phyloP scores from a whole-genome alignment of 2,113 vertebrate species.

The Poecile atricapillus region DNA sequence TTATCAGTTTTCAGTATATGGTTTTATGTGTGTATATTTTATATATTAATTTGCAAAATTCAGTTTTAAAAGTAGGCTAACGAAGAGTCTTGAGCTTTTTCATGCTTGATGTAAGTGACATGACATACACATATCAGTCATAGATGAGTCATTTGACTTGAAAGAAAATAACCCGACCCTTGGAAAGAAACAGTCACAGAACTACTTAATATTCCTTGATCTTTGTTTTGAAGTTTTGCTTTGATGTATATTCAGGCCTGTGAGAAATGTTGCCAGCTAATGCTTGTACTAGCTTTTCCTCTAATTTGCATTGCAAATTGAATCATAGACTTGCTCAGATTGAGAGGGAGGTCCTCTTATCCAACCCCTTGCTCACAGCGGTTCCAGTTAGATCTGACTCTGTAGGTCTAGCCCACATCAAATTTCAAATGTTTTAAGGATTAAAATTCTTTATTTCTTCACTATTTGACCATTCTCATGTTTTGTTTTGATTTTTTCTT shows the following conservation, averaged over 20 bases:
- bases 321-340: not conserved
- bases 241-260: not conserved
- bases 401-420: not conserved
- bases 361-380: not conserved
- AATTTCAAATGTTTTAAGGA: not conserved
- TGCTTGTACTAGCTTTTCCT: not conserved
- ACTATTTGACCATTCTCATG: not conserved
- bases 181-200: not conserved
- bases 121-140: not conserved
- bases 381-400: not conserved
- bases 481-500: not conserved
- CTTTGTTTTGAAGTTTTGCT: constrained; percentile 41
- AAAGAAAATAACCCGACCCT: not conserved
- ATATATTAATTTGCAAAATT: not conserved
- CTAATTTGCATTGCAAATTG: not conserved
- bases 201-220: not conserved
- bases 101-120: not conserved
- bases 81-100: not conserved
- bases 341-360: not conserved
- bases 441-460: not conserved
- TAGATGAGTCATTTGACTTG: not conserved
- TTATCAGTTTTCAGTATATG: not conserved
- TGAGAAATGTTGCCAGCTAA: not conserved
- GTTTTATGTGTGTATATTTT: not conserved
- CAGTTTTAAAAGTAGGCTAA: not conserved